Evolutionary conservation across 1,140 invertebrate genomes (phyloP).

Genomic region (Eciton burchellii): DNA sequence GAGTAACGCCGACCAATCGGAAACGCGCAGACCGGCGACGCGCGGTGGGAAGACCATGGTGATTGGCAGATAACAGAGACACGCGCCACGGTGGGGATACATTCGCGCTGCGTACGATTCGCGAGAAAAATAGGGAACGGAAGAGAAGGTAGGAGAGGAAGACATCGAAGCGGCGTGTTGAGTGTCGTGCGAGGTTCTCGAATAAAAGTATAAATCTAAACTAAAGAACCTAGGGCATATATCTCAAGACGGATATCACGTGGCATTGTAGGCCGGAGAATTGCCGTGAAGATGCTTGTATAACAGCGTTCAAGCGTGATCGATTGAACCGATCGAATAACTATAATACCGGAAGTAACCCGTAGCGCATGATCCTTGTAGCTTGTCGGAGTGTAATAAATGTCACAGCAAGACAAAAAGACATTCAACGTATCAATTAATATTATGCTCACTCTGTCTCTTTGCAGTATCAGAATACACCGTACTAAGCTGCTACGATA

Average conservation of each 20-base stretch:
- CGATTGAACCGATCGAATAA: constrained; percentile 25
- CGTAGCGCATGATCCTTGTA: not conserved
- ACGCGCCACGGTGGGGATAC: constrained; percentile 57
- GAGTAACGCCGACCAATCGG: constrained; percentile 63
- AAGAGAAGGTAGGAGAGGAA: constrained; percentile 59
- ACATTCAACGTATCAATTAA: constrained; percentile 6
- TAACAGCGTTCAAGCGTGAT: not conserved
- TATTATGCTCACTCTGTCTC: constrained; percentile 8
- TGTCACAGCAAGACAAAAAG: constrained; percentile 14
- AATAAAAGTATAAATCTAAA: constrained; percentile 56
- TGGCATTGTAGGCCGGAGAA: not conserved
- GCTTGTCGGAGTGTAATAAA: not conserved
- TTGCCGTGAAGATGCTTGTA: not conserved
- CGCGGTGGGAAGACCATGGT: constrained; percentile 51
- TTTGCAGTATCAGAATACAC: constrained; percentile 22
- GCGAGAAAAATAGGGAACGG: not conserved
- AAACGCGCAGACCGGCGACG: constrained; percentile 57
- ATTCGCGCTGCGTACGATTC: constrained; percentile 67
- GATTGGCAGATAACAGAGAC: constrained; percentile 67
- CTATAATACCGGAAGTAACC: constrained; percentile 31
- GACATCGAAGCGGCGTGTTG: constrained; percentile 63
- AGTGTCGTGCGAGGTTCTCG: constrained; percentile 56
- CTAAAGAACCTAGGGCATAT: constrained; percentile 8
- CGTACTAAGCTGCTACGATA: constrained; percentile 51
- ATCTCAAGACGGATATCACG: constrained; percentile 28